Base-by-base conservation (phyloP, 2,797 vertebrate species). In the Vireo griseus region DNA sequence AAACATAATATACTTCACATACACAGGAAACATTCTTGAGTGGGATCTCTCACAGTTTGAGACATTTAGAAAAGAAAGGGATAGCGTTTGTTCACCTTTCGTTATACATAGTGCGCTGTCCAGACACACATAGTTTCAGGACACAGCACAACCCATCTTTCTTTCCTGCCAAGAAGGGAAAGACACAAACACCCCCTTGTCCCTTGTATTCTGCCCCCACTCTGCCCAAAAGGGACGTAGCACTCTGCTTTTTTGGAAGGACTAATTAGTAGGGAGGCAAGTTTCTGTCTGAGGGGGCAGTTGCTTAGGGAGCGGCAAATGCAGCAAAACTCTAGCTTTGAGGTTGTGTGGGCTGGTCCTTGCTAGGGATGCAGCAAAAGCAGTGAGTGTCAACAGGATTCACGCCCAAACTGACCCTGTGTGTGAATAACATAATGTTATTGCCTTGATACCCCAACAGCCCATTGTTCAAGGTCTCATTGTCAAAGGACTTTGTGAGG, bases 131-230 rank as follows among this genome's bases (percentile, higher is more conserved):
- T 2, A 10, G 4, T 50, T 54, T 90, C 59, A 78, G 26, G 44
- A 81, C 26, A 31, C 0, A 33, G 24, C 8, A 48, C 25, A 67
- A 25, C 17, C 3, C 31, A 45, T 5, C 13, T 63, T 81, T 62
- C 19, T 65, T 28, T 73, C 26, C 14, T 59, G 37, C 31, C 57
- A 51, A 29, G 51, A 47, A 61, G 14, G 10, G 16, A 89, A 79
- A 31, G 12, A 42, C 20, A 16, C 6, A 31, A 72, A 54, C 16
- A 65, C 1, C 0, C 2, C 5, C 5, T 28, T 3, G 1, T 18
- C n/a, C 11, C 24, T 45, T 45, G n/a, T 16, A 58, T 29, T 19
- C n/a, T 58, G 6, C 9, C 20, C 14, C 8, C 3, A 35, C 10
- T 40, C 5, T 5, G 3, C 4, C 5, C 16, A 47, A 22, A 75